These are phyloP conservation scores for Nanorana parkeri DNA, from an alignment of 2,113 vertebrate species.

Conservation along the genomic window DNA sequence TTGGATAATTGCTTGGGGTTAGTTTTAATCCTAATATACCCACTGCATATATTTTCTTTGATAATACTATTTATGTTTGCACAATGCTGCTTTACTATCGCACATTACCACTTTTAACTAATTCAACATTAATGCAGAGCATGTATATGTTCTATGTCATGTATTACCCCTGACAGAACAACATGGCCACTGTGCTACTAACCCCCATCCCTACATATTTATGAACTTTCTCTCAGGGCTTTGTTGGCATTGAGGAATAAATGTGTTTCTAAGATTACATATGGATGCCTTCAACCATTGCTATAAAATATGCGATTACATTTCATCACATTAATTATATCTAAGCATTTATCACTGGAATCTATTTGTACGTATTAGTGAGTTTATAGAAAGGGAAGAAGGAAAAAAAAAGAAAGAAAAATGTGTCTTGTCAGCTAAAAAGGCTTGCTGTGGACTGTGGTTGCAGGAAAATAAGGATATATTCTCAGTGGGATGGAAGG, in stretches of 20 bases:
- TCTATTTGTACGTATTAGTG: not conserved
- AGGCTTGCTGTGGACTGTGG: not conserved
- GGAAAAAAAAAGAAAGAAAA: not conserved
- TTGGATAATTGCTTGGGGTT: too few species aligned
- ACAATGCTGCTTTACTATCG: too few species aligned
- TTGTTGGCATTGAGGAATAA: not conserved
- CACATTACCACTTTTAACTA: too few species aligned
- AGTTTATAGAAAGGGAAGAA: not conserved
- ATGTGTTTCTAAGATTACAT: slow-evolving; percentile 9
- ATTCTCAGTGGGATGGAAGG: slow-evolving; percentile 34
- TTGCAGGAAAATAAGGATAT: slow-evolving; percentile 14
- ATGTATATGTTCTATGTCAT: too few species aligned
- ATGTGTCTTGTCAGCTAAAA: slow-evolving; percentile 24
- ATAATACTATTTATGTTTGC: too few species aligned
- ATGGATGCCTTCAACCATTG: not conserved
- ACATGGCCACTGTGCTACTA: not conserved
- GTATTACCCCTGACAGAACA: too few species aligned
- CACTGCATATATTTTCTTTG: too few species aligned
- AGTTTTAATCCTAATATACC: too few species aligned
- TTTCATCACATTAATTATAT: not conserved
- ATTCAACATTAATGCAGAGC: too few species aligned
- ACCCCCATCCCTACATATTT: not conserved
- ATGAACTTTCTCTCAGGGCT: not conserved
- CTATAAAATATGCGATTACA: not conserved
- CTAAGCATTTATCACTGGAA: not conserved